Evolutionary conservation across 2,797 vertebrate genomes (phyloP).

Genomic region (Enteromius thamalakanensis): DNA sequence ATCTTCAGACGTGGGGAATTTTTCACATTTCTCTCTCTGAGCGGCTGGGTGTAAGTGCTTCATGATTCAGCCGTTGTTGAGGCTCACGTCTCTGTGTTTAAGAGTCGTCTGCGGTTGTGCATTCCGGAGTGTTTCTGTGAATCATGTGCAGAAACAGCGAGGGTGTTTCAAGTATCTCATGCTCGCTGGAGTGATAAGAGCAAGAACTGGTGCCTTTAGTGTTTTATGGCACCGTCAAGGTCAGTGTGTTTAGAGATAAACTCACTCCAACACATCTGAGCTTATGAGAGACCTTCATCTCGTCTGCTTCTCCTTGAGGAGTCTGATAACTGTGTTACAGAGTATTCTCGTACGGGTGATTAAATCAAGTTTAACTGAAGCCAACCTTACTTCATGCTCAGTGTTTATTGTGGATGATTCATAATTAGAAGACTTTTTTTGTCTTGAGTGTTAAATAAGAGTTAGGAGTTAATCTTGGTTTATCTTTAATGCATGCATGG

Average conservation of each 20-base stretch:
- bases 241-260: constrained; percentile 49
- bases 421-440: neutral
- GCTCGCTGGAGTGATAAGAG: constrained; percentile 52
- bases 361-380: neutral
- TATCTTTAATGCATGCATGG: neutral
- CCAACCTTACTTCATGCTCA: neutral
- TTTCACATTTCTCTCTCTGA: neutral
- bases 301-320: neutral
- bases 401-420: neutral
- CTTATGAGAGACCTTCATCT: constrained; percentile 12
- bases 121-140: neutral
- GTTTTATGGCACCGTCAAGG: constrained; percentile 58
- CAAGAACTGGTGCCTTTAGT: constrained; percentile 31
- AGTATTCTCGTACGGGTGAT: neutral
- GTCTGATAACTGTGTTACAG: neutral
- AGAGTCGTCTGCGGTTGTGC: neutral
- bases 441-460: neutral
- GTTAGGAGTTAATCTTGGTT: neutral
- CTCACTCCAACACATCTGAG: constrained; percentile 56
- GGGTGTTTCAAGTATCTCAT: constrained; percentile 36
- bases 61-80: constrained; percentile 26
- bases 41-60: neutral
- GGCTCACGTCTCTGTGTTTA: constrained; percentile 1
- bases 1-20: neutral
- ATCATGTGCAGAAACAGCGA: neutral